phyloP scores from a whole-genome alignment of 2,797 vertebrate genomes.

The Sebastolobus alascanus region DNA sequence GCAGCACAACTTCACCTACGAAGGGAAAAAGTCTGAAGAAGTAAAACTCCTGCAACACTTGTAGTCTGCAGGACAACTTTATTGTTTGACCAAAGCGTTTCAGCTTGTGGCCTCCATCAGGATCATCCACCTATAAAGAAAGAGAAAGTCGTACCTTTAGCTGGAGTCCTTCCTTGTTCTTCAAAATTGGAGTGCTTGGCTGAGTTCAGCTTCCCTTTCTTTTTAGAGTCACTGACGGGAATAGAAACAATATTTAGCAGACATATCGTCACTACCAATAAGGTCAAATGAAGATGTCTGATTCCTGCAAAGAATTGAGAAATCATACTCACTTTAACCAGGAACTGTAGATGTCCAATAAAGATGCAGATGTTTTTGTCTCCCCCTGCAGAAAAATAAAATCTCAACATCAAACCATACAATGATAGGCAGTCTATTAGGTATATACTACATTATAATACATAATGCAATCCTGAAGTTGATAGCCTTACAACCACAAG shows the following conservation, averaged over 20 bases:
- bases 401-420: background rate
- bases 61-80: background rate
- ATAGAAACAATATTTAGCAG: slow-evolving; percentile 5
- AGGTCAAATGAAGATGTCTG: background rate
- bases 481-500: background rate
- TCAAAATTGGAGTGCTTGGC: slow-evolving; percentile 38
- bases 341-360: slow-evolving; percentile 78
- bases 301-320: background rate
- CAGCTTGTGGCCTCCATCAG: background rate
- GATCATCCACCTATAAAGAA: background rate
- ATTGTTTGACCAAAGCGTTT: background rate
- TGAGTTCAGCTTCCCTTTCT: slow-evolving; percentile 16
- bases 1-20: background rate
- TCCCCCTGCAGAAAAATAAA: slow-evolving; percentile 45
- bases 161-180: slow-evolving; percentile 7
- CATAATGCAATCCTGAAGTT: background rate
- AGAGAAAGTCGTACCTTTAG: slow-evolving; percentile 55
- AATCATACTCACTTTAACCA: slow-evolving; percentile 78
- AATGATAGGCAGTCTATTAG: background rate
- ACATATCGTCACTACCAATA: background rate
- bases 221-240: slow-evolving; percentile 52
- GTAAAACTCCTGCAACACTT: background rate
- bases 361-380: slow-evolving; percentile 38
- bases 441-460: too few species aligned
- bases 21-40: background rate